Evolutionary conservation across 2,888 invertebrate species (phyloP), one percentile per base, ranked within the genome.

Genomic region (Penaeus monodon): DNA sequence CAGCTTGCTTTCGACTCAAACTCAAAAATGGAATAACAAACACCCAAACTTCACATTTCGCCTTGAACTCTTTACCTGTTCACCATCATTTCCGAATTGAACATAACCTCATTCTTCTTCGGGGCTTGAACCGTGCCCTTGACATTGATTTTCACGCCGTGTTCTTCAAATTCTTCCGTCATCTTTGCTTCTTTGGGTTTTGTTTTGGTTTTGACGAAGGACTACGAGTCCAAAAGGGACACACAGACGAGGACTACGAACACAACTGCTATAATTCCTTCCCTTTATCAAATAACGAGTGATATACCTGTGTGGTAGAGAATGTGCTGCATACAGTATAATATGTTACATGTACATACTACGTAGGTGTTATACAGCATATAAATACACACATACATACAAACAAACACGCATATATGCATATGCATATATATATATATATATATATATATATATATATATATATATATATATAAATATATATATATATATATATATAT

Each of bases 31-130:
- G 27, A 20, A 68, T 68, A 14, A 22, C n/a, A 68, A 68, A n/a
- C 68, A n/a, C n/a, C 24, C 12, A 12, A 22, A 14, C n/a, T 27
- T 0, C 17, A 3, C 2, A 24, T 68, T 22, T 20, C 27, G 4
- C 49, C 8, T n/a, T 0, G 24, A 49, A 20, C 10, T 63, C 17
- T 63, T 82, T n/a, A 87, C 87, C 87, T 87, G 74, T n/a, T n/a
- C 49, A 84, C 49, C 12, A 73, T n/a, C 87, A 87, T 87, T 27
- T 87, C 87, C 12, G 80, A 66, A 66, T 87, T 87, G 65, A 74
- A 87, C 83, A 87, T 87, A 17, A 87, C 84, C 65, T 87, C 87
- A 76, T 83, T 83, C 57, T 83, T 87, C 80, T 84, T 87, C 14
- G 87, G 87, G 38, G 87, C 79, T 22, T 70, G 73, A 10, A 83